phyloP scores from a whole-genome alignment of 2,797 vertebrate genomes.

The Xyrichtys novacula region DNA sequence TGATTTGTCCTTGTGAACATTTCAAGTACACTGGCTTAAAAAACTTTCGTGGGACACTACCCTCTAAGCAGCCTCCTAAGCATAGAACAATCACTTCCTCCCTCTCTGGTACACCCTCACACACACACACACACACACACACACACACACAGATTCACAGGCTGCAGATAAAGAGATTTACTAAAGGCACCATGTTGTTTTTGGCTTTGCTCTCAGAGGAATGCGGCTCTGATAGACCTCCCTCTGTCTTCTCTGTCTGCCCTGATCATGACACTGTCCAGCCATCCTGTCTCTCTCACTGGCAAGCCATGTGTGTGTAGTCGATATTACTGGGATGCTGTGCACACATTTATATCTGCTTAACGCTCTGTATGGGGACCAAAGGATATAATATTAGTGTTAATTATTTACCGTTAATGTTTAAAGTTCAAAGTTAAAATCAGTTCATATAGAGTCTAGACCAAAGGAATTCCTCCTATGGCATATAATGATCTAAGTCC shows the following conservation, averaged over 20 bases:
- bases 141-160: slow-evolving; percentile 14
- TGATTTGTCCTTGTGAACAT: no score
- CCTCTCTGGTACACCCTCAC: background rate
- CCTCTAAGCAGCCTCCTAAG: no score
- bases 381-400: no score
- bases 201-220: slow-evolving; percentile 46
- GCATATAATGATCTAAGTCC: background rate
- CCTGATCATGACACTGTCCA: slow-evolving; percentile 40
- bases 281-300: slow-evolving; percentile 12
- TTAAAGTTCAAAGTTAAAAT: slow-evolving; percentile 5
- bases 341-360: background rate
- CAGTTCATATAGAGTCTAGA: background rate
- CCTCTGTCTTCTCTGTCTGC: slow-evolving; percentile 37
- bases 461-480: background rate
- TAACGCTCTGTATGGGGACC: background rate
- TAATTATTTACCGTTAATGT: no score
- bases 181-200: slow-evolving; percentile 44
- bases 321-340: no score
- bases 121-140: slow-evolving; percentile 10
- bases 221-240: slow-evolving; percentile 45
- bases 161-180: slow-evolving; percentile 37
- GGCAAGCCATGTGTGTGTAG: background rate
- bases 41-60: no score
- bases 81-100: background rate
- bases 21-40: no score